A percentile compares a stretch with the other conserved stretches of the same genome.
phyloP scores from a whole-genome alignment of 2,888 invertebrate species.

The Aphodius sticticus region DNA sequence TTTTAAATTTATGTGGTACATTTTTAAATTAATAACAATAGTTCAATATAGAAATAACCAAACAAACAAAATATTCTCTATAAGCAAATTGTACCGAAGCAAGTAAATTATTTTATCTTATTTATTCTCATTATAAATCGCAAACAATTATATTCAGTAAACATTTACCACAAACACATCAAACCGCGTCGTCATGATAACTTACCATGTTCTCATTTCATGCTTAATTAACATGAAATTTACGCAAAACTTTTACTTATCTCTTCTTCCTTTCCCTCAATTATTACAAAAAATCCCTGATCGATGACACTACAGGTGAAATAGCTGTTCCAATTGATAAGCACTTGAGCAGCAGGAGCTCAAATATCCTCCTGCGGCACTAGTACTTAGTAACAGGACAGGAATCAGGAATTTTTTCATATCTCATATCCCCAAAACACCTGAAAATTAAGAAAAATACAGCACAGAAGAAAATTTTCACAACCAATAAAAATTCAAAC shows the following conservation, averaged over 20 bases:
- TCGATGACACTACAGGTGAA: background rate
- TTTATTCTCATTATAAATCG: too few species aligned
- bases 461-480: background rate
- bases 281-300: background rate
- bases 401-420: background rate
- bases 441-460: background rate
- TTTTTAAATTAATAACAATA: too few species aligned
- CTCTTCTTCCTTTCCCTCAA: background rate
- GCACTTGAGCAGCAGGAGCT: slow-evolving; percentile 92
- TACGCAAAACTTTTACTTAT: background rate
- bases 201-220: too few species aligned
- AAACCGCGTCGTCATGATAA: too few species aligned
- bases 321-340: slow-evolving; percentile 73
- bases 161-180: too few species aligned
- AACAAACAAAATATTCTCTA: too few species aligned
- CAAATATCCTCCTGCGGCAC: slow-evolving; percentile 87
- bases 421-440: background rate
- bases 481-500: background rate
- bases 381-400: slow-evolving; percentile 88
- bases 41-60: too few species aligned
- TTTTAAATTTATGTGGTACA: too few species aligned
- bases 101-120: too few species aligned
- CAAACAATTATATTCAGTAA: too few species aligned
- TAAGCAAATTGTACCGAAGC: too few species aligned
- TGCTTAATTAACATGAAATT: too few species aligned